Evolutionary conservation across 30 jellyfish, hydroid and myxozoan genomes (phyloP).

Genomic region (Cassiopea andromeda): DNA sequence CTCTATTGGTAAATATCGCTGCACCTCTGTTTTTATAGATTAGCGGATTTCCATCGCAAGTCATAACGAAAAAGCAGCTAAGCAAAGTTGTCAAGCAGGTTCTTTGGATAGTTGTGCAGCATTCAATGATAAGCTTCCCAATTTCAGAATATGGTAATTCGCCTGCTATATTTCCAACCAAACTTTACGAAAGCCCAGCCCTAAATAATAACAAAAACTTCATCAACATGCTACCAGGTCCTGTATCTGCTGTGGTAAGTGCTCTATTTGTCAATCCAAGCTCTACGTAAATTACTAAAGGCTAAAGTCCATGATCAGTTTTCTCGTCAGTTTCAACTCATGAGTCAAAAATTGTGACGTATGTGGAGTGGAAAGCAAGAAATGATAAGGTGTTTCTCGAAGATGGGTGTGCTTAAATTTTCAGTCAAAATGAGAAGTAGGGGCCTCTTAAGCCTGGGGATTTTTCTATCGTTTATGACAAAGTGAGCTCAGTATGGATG

Average conservation of each 20-base stretch:
- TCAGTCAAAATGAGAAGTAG: too few relatives aligned
- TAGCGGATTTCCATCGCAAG: background rate
- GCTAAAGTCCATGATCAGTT: too few relatives aligned
- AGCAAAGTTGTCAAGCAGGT: background rate
- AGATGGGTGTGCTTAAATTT: too few relatives aligned
- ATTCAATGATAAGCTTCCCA: constrained; percentile 23
- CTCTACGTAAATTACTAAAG: too few relatives aligned
- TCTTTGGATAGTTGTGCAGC: constrained; percentile 67
- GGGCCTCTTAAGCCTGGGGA: too few relatives aligned
- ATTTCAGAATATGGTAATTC: constrained; percentile 17
- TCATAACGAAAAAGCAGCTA: constrained; percentile 1
- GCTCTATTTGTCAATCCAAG: background rate
- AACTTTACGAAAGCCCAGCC: constrained; percentile 4
- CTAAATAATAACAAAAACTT: background rate
- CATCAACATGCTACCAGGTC: constrained; percentile 19
- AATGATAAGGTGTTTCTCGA: too few relatives aligned
- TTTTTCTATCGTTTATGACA: too few relatives aligned
- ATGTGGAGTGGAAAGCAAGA: too few relatives aligned
- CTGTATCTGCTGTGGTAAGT: constrained; percentile 6
- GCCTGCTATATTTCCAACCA: constrained; percentile 17
- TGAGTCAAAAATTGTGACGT: too few relatives aligned
- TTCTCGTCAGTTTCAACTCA: too few relatives aligned
- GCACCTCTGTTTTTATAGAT: background rate
- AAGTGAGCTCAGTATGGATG: too few relatives aligned
- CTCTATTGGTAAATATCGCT: too few relatives aligned